phyloP scores from a whole-genome alignment of 2,113 vertebrate species.

The Asarcornis scutulata region DNA sequence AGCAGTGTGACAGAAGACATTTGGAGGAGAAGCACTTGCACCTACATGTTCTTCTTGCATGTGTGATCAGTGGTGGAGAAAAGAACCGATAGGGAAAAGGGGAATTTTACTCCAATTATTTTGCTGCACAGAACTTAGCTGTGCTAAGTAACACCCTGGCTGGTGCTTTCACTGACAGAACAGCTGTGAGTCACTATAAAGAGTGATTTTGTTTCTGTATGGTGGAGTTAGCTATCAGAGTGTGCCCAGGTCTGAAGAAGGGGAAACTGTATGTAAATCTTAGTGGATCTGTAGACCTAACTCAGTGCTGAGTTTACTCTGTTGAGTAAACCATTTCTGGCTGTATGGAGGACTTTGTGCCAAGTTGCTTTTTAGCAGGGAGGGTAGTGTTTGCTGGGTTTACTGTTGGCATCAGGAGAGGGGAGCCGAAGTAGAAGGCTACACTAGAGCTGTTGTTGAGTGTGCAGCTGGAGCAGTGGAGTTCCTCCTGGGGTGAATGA shows the following conservation, averaged over 20 bases:
- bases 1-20: neutral
- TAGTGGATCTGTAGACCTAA: neutral
- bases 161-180: neutral
- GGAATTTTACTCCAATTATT: neutral
- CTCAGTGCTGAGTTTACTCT: neutral
- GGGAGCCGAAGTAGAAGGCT: neutral
- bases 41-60: neutral
- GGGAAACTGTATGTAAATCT: neutral
- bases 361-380: too few species aligned
- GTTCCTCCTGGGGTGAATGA: neutral
- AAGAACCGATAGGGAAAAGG: neutral
- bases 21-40: neutral
- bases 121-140: neutral
- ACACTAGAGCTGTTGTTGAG: neutral
- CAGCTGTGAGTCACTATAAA: neutral
- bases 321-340: fast-evolving
- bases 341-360: neutral
- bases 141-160: neutral
- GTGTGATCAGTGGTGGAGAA: neutral
- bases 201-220: neutral
- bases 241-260: neutral
- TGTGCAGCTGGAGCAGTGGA: neutral
- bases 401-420: neutral
- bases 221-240: neutral
- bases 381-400: neutral